phyloP scores from a whole-genome alignment of 2,888 invertebrate genomes.

The Tryphoninae sp. region DNA sequence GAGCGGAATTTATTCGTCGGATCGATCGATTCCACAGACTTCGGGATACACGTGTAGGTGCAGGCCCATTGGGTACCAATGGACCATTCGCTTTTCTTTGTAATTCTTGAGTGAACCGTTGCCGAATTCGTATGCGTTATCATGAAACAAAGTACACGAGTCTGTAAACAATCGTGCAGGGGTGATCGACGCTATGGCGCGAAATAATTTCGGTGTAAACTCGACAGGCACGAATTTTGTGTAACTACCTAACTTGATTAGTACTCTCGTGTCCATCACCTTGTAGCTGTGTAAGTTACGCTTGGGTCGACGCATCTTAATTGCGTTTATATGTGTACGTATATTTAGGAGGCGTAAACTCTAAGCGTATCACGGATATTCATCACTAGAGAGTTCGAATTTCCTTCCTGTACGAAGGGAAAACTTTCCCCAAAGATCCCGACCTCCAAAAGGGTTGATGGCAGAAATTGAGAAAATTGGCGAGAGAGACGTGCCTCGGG shows the following conservation, averaged over 20 bases:
- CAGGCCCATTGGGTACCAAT: no score
- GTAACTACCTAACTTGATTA: constrained; percentile 5
- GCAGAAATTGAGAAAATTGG: constrained; percentile 6
- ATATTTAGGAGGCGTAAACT: not conserved
- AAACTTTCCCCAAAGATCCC: not conserved
- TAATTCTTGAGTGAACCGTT: not conserved
- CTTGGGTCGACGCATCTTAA: not conserved
- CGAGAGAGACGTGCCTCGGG: not conserved
- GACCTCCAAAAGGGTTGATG: not conserved
- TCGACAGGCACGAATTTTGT: not conserved
- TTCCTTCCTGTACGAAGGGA: constrained; percentile 32
- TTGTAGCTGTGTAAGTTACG: not conserved
- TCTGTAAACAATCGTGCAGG: not conserved
- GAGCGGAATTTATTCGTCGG: not conserved
- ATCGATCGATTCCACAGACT: not conserved
- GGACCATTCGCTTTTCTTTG: not conserved
- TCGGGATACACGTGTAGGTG: no score
- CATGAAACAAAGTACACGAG: not conserved
- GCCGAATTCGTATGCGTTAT: not conserved
- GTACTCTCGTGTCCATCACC: not conserved
- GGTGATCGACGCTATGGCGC: not conserved
- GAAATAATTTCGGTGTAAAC: not conserved
- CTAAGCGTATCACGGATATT: constrained; percentile 38
- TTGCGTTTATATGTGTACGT: not conserved
- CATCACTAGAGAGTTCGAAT: constrained; percentile 45